Conservation (phyloP, 2,888 invertebrate species). For the Pyralis farinalis region DNA sequence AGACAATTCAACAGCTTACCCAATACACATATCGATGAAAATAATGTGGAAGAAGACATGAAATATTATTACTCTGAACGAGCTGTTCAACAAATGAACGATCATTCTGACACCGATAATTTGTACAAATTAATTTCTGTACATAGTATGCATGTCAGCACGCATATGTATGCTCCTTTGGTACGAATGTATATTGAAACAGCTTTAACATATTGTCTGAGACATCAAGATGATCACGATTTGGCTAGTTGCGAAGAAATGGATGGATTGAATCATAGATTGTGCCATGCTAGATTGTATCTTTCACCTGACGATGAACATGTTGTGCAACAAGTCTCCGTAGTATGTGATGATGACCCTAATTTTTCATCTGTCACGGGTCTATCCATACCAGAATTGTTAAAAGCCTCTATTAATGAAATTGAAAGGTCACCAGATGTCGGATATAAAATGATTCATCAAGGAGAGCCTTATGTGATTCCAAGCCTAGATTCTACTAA, state of each 20-base stretch:
- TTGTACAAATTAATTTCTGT: slow-evolving; percentile 53
- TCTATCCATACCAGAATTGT: slow-evolving; percentile 35
- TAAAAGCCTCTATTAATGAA: slow-evolving; percentile 38
- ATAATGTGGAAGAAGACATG: slow-evolving; percentile 53
- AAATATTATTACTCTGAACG: slow-evolving; percentile 52
- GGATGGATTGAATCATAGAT: slow-evolving; percentile 42
- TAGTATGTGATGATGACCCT: slow-evolving; percentile 53
- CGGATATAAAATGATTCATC: slow-evolving; percentile 43
- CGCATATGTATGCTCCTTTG: slow-evolving; percentile 43
- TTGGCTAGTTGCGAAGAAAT: slow-evolving; percentile 53
- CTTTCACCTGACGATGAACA: slow-evolving; percentile 57
- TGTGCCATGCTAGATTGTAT: slow-evolving; percentile 54
- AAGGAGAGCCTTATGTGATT: slow-evolving; percentile 48
- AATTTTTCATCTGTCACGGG: slow-evolving; percentile 49
- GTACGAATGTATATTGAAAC: slow-evolving; percentile 58
- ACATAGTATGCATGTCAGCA: slow-evolving; percentile 39
- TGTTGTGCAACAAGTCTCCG: slow-evolving; percentile 36
- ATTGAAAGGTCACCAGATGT: slow-evolving; percentile 38
- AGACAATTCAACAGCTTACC: slow-evolving; percentile 9
- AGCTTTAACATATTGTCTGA: slow-evolving; percentile 53
- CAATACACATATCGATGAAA: slow-evolving; percentile 23
- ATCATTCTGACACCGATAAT: slow-evolving; percentile 39
- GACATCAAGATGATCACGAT: slow-evolving; percentile 31
- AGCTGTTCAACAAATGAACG: slow-evolving; percentile 45
- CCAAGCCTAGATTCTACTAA: slow-evolving; percentile 44